Conservation (phyloP, 2,113 vertebrate species). For the Psettodes erumei region DNA sequence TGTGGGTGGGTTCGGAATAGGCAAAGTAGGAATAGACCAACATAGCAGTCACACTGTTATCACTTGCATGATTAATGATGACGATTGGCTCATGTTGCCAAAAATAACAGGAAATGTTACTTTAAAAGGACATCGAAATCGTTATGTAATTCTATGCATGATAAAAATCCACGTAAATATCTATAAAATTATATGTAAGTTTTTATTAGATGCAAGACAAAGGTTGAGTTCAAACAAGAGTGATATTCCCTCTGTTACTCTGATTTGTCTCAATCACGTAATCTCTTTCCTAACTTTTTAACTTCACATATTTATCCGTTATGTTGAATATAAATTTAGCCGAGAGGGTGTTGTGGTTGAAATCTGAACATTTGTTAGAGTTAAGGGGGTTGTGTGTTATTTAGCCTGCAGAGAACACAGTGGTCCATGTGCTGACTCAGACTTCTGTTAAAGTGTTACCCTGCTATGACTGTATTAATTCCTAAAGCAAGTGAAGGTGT, state of each 20-base stretch:
- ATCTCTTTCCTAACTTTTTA: not conserved
- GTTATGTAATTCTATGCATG: not conserved
- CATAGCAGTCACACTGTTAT: not conserved
- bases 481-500: slow-evolving; percentile 6
- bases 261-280: too few relatives aligned
- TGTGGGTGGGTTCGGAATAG: slow-evolving; percentile 8
- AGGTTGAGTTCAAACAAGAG: too few relatives aligned
- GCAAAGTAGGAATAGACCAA: not conserved
- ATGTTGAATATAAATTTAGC: not conserved
- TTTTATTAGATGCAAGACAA: too few relatives aligned
- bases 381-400: not conserved
- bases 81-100: not conserved
- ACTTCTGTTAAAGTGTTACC: slow-evolving; percentile 21
- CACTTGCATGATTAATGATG: too few relatives aligned
- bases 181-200: not conserved
- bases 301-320: not conserved
- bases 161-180: not conserved
- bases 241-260: too few relatives aligned
- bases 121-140: not conserved
- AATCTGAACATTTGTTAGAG: not conserved
- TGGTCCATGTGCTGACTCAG: not conserved
- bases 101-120: too few relatives aligned
- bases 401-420: not conserved
- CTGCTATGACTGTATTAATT: slow-evolving; percentile 12
- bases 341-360: not conserved